Evolutionary conservation across 2,113 vertebrate species (phyloP).

Genomic region (Sceloporus undulatus): DNA sequence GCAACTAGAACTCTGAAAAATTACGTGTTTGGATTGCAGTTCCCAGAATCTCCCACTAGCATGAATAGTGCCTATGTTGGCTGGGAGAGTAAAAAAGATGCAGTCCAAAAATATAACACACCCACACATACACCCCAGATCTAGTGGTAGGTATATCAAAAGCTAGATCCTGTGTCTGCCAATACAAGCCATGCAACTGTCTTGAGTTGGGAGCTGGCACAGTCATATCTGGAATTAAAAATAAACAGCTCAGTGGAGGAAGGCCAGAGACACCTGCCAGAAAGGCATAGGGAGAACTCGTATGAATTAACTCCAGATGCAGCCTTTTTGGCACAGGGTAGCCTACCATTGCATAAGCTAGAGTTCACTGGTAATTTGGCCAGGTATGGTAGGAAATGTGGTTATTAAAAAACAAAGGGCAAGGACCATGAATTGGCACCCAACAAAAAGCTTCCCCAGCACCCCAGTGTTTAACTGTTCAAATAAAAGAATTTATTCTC

Average conservation of each 20-base stretch:
- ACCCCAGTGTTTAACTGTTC: background rate
- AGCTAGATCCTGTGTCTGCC: background rate
- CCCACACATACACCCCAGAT: background rate
- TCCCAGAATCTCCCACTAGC: no score
- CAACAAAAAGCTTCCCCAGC: background rate
- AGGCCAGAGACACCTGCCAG: background rate
- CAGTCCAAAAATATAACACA: background rate
- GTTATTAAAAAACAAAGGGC: background rate
- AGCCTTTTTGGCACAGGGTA: background rate
- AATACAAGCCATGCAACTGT: background rate
- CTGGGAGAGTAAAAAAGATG: background rate
- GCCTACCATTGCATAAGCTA: background rate
- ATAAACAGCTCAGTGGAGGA: background rate
- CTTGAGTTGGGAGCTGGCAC: background rate
- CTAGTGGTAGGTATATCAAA: background rate
- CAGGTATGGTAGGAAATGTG: background rate
- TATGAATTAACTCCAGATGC: background rate
- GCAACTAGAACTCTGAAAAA: no score
- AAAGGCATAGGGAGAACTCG: background rate
- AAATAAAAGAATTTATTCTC: background rate
- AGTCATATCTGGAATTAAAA: background rate
- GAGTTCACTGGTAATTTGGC: background rate
- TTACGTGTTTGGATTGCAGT: no score
- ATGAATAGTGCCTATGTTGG: background rate
- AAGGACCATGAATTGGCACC: background rate